Conservation (phyloP, 2,797 vertebrate species). For the Peromyscus eremicus region DNA sequence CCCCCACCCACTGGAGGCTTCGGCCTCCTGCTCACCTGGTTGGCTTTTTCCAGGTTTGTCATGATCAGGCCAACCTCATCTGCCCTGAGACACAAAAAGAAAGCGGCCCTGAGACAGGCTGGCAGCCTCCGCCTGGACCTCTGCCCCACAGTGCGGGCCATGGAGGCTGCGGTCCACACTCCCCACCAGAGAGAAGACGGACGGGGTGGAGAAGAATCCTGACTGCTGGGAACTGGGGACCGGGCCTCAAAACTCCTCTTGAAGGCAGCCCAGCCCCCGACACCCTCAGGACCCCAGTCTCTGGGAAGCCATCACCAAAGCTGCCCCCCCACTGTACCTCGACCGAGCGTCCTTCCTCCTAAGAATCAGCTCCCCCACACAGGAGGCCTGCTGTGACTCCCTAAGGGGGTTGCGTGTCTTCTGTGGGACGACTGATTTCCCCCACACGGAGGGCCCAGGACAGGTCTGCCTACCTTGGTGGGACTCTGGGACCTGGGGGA, state of each 20-base stretch:
- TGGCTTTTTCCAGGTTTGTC: conserved; percentile 97
- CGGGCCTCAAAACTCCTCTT: neutral
- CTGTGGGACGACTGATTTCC: no score
- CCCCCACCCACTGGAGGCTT: neutral
- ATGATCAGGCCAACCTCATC: conserved; percentile 96
- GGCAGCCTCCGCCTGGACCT: neutral
- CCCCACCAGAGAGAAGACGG: neutral
- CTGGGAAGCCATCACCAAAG: neutral
- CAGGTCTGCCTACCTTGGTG: neutral
- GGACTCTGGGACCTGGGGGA: neutral
- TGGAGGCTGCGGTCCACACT: neutral
- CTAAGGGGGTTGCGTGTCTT: no score
- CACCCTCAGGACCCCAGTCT: fast-evolving
- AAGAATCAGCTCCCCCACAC: neutral
- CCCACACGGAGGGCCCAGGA: neutral
- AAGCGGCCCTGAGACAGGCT: conserved; percentile 53
- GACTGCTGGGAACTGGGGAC: neutral
- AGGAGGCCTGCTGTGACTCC: neutral
- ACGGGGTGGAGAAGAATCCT: neutral
- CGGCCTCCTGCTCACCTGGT: conserved; percentile 92
- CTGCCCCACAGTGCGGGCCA: neutral
- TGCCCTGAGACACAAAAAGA: conserved; percentile 90
- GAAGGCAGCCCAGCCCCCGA: neutral
- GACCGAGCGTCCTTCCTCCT: no score
- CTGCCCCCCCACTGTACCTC: neutral